These are phyloP conservation scores for Centruroides vittatus DNA, from an alignment of 1,140 invertebrate species.

Conservation along the genomic window DNA sequence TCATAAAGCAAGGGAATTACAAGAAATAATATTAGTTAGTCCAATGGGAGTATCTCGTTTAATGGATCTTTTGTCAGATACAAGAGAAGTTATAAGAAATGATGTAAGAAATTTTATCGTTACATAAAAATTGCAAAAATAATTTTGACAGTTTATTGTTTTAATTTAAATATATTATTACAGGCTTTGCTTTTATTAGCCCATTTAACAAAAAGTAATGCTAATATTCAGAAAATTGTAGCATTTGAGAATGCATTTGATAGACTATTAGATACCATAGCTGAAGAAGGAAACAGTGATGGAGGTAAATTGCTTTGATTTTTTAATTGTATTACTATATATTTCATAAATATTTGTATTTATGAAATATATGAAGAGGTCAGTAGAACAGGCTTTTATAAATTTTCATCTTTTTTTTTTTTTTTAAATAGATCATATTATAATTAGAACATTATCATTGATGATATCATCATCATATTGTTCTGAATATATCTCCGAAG, in stretches of 20 bases:
- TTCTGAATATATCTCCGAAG: too few species aligned
- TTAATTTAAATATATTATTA: conserved; percentile 1
- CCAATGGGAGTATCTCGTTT: conserved; percentile 96
- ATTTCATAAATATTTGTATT: too few species aligned
- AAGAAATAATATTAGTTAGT: conserved; percentile 85
- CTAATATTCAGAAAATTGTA: conserved; percentile 98
- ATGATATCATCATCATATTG: too few species aligned
- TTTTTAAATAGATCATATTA: too few species aligned
- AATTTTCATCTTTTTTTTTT: too few species aligned
- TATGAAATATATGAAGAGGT: too few species aligned
- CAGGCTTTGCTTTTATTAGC: conserved; percentile 76
- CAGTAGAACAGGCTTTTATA: too few species aligned
- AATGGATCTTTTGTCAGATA: conserved; percentile 89
- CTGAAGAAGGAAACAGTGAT: conserved; percentile 80
- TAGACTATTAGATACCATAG: conserved; percentile 81
- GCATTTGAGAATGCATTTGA: conserved; percentile 99
- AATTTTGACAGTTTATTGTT: too few species aligned
- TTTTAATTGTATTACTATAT: too few species aligned
- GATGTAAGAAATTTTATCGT: conserved; percentile 45
- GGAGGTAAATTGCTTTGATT: conserved; percentile 41
- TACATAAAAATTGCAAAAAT: too few species aligned
- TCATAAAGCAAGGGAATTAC: conserved; percentile 73
- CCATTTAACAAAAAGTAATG: conserved; percentile 86
- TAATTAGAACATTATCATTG: too few species aligned
- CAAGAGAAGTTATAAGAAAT: conserved; percentile 90